Evolutionary conservation across 1,140 invertebrate genomes (phyloP).

Genomic region (Caenorhabditis remanei): DNA sequence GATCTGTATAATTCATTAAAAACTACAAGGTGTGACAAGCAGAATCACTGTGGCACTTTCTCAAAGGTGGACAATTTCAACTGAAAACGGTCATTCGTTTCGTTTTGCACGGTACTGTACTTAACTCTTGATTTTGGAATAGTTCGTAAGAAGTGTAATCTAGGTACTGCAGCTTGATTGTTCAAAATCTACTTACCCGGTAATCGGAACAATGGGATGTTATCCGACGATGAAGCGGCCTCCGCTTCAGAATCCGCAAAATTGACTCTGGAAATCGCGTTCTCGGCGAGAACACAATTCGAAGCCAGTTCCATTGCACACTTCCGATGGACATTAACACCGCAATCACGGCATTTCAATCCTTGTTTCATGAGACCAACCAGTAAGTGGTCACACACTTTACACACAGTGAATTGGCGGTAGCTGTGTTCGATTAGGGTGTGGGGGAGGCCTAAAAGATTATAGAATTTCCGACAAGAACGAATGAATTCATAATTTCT

Average conservation of each 20-base stretch:
- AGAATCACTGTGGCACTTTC: no score
- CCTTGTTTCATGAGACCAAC: conserved; percentile 76
- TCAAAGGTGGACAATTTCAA: no score
- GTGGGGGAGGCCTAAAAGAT: conserved; percentile 69
- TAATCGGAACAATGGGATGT: conserved; percentile 60
- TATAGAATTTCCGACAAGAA: conserved; percentile 25
- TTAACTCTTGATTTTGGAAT: no score
- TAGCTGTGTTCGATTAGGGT: conserved; percentile 76
- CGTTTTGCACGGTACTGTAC: no score
- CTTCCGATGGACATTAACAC: conserved; percentile 78
- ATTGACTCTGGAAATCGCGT: conserved; percentile 73
- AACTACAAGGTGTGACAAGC: no score
- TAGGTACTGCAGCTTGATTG: no score
- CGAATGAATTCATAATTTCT: conserved; percentile 36
- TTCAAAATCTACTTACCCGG: conserved; percentile 44
- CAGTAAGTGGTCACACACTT: conserved; percentile 77
- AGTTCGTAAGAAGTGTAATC: no score
- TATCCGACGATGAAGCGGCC: conserved; percentile 29
- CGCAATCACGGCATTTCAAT: conserved; percentile 75
- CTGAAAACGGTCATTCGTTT: no score
- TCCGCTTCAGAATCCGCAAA: conserved; percentile 61
- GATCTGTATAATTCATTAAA: no score
- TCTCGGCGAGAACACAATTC: conserved; percentile 74
- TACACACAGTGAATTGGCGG: conserved; percentile 77
- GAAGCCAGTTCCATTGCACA: conserved; percentile 70